Conservation (phyloP, 2,113 vertebrate genomes). For the Campylomormyrus tamandua region DNA sequence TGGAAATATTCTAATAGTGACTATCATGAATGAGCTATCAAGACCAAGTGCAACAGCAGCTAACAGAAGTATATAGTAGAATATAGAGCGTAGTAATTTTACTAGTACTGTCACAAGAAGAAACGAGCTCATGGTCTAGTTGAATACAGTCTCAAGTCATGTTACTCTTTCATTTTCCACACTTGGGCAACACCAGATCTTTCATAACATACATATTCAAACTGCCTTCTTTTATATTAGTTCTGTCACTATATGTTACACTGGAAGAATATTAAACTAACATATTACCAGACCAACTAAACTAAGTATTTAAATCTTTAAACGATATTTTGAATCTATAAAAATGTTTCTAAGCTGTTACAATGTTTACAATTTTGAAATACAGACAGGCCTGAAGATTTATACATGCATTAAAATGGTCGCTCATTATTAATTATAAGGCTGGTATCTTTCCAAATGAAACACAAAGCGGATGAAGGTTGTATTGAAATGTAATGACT, state of each 20-base stretch:
- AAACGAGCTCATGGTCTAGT: neutral
- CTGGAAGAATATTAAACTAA: neutral
- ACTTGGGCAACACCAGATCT: neutral
- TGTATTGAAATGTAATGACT: neutral
- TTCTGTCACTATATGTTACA: neutral
- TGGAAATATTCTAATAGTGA: neutral
- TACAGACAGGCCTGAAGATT: neutral
- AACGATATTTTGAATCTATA: neutral
- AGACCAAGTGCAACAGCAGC: neutral
- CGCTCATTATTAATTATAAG: neutral
- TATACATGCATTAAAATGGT: neutral
- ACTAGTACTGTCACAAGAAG: neutral
- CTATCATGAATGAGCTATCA: neutral
- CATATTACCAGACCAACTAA: neutral
- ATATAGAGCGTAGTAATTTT: neutral
- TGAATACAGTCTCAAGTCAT: neutral
- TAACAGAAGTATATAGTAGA: neutral
- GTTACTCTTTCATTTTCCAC: neutral
- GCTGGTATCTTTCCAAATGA: neutral
- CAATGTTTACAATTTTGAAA: neutral
- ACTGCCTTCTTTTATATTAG: neutral
- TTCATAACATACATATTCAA: neutral
- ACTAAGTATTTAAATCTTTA: neutral
- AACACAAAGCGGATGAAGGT: neutral
- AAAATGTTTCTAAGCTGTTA: neutral